These are phyloP conservation scores for Homalodisca vitripennis DNA, from an alignment of 1,140 invertebrate genomes.

Conservation along the genomic window DNA sequence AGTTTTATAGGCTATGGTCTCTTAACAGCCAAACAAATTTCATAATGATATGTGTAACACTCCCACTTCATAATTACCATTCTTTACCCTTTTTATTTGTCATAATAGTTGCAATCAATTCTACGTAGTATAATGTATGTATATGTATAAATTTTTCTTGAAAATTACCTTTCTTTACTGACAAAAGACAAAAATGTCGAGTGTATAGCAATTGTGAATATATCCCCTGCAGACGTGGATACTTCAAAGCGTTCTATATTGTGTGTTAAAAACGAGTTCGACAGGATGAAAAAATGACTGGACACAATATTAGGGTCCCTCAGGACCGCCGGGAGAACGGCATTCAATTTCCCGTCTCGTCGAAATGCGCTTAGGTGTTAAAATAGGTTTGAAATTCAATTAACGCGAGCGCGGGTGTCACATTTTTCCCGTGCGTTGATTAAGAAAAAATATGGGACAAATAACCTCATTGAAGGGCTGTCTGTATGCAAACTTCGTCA, in stretches of 20 bases:
- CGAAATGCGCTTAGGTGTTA: conserved; percentile 19
- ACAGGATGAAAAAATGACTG: conserved; percentile 23
- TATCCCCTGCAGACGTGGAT: too few species aligned
- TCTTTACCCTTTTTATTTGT: too few species aligned
- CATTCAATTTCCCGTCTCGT: conserved; percentile 13
- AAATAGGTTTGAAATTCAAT: conserved; percentile 15
- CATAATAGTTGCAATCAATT: too few species aligned
- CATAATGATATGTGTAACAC: too few species aligned
- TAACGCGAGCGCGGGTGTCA: conserved; percentile 4
- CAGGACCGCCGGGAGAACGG: background rate
- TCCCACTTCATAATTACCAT: too few species aligned
- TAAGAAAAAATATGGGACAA: conserved; percentile 22
- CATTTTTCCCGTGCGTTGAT: background rate
- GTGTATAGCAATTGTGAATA: too few species aligned
- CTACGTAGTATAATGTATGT: too few species aligned
- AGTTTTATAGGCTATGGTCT: too few species aligned
- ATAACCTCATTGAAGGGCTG: conserved; percentile 15
- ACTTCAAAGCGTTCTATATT: conserved; percentile 21
- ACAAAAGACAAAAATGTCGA: too few species aligned
- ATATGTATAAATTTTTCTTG: too few species aligned
- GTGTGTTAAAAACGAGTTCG: conserved; percentile 21
- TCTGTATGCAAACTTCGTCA: conserved; percentile 23
- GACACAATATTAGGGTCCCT: background rate
- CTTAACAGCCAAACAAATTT: too few species aligned
- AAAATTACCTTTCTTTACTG: too few species aligned